Evolutionary conservation across 30 jellyfish, hydroid and myxozoan genomes (phyloP), one percentile per base, ranked within the genome.

Genomic region (Aurelia sp.): DNA sequence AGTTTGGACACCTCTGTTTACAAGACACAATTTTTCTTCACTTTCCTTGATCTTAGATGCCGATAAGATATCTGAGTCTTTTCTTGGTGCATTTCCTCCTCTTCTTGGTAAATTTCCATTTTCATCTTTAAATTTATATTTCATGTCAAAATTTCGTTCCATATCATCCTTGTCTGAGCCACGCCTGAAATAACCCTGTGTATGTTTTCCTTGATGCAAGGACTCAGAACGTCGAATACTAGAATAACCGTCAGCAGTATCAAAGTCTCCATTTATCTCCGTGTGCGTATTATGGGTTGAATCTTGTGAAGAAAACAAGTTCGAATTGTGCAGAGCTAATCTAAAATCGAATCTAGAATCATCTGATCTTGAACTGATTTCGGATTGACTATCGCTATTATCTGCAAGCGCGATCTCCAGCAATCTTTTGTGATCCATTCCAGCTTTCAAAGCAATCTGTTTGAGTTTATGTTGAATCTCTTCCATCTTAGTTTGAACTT

Each of bases 401-500:
- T 72, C 87, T 63, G 20, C 59, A 19, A 58, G 74, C 47, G 59
- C 38, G 27, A 62, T 47, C 19, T 17, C 40, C 13, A 70, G 30
- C 8, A 84, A 22, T 51, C 44, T 47, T 33, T 18, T 48, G 82
- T 64, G 47, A 41, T 60, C 68, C 67, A 76, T 55, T 12, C 76
- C 82, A 50, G 38, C 51, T 72, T 72, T 52, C 9, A 15, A 48
- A 33, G 93, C 87, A 21, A 84, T 31, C 5, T n/a, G 38, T 18
- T 47, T 84, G 0, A 84, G 66, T 60, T 84, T 76, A 17, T 11
- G 51, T 2, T 24, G 50, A 33, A 84, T 61, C 59, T 33, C 63
- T 47, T 84, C 93, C 69, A 24, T 70, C 19, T 84, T 52, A 4
- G 63, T 2, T 24, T 84, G 93, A 41, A 75, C 63, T 13, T 72